Percentiles rank a stretch among this genome's conserved stretches.
Evolutionary conservation across 2,888 invertebrate species (phyloP).

Genomic region (Drosophila nr. perissopoda): DNA sequence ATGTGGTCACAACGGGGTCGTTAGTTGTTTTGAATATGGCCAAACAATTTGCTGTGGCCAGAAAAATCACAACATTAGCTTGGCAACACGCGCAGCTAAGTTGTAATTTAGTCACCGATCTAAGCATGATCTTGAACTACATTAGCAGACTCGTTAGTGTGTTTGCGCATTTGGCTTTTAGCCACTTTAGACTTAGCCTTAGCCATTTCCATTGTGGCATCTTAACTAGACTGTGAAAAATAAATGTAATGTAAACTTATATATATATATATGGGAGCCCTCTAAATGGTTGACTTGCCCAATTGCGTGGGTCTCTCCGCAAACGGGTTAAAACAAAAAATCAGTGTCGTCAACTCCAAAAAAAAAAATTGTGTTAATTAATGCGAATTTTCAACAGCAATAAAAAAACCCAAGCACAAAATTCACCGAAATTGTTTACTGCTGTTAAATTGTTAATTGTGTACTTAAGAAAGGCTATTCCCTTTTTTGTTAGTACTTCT

Average conservation of each 20-base stretch:
- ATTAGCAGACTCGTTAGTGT: constrained; percentile 36
- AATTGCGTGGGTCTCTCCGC: constrained; percentile 55
- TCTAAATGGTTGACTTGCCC: constrained; percentile 33
- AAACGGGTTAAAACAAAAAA: constrained; percentile 58
- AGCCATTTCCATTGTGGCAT: constrained; percentile 32
- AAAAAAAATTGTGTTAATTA: constrained; percentile 68
- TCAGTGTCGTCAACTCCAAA: constrained; percentile 12
- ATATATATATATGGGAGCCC: neutral
- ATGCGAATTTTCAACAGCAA: constrained; percentile 53
- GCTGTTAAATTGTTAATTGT: constrained; percentile 51
- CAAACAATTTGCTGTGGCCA: constrained; percentile 39
- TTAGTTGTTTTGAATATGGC: constrained; percentile 23
- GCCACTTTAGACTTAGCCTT: constrained; percentile 35
- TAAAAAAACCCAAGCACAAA: constrained; percentile 1
- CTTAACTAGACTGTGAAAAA: constrained; percentile 78
- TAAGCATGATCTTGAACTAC: constrained; percentile 72
- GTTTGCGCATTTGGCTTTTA: constrained; percentile 33
- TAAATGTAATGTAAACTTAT: constrained; percentile 67
- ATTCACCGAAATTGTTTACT: constrained; percentile 36
- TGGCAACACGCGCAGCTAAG: neutral
- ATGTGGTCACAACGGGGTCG: constrained; percentile 60
- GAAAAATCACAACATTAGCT: constrained; percentile 4
- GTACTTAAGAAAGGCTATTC: constrained; percentile 37
- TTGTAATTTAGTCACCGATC: constrained; percentile 36
- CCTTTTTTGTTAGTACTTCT: neutral